Evolutionary conservation across 2,888 invertebrate species (phyloP).

Genomic region (Cryptophagus acutangulus): DNA sequence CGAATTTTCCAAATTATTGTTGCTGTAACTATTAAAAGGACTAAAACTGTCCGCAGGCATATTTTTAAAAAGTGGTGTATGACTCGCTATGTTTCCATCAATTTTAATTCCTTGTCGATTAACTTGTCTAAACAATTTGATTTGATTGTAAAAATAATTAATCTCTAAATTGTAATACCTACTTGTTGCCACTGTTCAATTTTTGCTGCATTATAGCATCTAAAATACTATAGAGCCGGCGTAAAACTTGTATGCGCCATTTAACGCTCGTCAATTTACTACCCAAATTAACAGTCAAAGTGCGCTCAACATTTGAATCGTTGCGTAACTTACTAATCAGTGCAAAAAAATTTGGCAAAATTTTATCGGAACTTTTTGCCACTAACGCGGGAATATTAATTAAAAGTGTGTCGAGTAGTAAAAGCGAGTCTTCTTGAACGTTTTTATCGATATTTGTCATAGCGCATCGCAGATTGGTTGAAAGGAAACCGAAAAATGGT

Average conservation of each 20-base stretch:
- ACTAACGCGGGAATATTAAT: conserved; percentile 62
- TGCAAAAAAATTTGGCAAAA: conserved; percentile 75
- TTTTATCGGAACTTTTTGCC: conserved; percentile 61
- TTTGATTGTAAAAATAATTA: too few species aligned
- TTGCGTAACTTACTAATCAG: conserved; percentile 73
- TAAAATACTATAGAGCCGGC: conserved; percentile 63
- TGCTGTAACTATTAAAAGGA: too few species aligned
- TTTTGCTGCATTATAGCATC: conserved; percentile 31
- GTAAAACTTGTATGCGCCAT: conserved; percentile 74
- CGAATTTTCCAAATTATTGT: too few species aligned
- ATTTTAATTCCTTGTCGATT: too few species aligned
- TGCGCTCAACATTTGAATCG: conserved; percentile 62
- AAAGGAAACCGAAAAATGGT: conserved; percentile 73
- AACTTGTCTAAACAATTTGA: too few species aligned
- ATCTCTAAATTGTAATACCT: background rate
- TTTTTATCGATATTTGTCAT: conserved; percentile 82
- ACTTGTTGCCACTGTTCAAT: background rate
- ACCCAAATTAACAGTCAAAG: conserved; percentile 64
- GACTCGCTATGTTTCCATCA: background rate
- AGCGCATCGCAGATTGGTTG: conserved; percentile 77
- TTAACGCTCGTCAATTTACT: conserved; percentile 69
- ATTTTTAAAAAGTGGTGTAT: background rate
- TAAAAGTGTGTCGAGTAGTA: conserved; percentile 73
- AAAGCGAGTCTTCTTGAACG: conserved; percentile 78
- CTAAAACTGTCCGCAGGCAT: too few species aligned